Base-by-base conservation (phyloP, 2,888 invertebrate genomes). In the Stenodema calcarata region DNA sequence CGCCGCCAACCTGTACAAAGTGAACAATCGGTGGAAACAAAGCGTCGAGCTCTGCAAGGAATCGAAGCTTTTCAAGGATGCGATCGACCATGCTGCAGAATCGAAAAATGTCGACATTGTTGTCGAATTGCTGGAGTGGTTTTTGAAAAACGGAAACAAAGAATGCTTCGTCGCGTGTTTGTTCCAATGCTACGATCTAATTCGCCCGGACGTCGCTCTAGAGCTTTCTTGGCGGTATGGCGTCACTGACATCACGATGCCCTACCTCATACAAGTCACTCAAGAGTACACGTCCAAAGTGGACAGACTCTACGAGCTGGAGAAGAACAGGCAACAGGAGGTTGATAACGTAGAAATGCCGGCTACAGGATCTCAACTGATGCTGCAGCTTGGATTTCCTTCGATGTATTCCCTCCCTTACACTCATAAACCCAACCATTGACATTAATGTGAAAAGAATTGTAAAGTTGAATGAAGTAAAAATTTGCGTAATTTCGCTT, bases 211-310 rank as follows among this genome's bases (percentile, higher is more conserved):
- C 91, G 98, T 99, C 44, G 98, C 99, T 89, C 93, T 99, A 90
- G 99, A 99, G 91, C 92, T 99, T 88, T 97, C 99, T 89, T 99
- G 99, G 99, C 94, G 97, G 92, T 97, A 99, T 92, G 96, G 97
- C 91, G 99, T 99, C 90, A 97, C 97, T 95, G 98, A 99, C 93
- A 99, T 98, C 91, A 99, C 99, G 87, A 99, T 99, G 99, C 99
- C 99, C 87, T 99, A 97, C 93, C 95, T 99, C 91, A 99, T 99
- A 90, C 99, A 99, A 94, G 96, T 97, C 90, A 93, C 94, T 91
- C 91, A 94, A 87, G 94, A 95, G 90, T 94, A 94, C 90, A 93
- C 93, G 87, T 92, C 92, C 41, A 94, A 94, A 91, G 92, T 92
- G 23, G 86, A 62, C 41, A 1, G 54, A 27, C 69, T 82, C 11